A percentile compares a stretch with the other conserved stretches of the same genome.
These are phyloP conservation scores for Palythoa grandis DNA, from an alignment of 92 coral and sea anemone species.

Conservation along the genomic window DNA sequence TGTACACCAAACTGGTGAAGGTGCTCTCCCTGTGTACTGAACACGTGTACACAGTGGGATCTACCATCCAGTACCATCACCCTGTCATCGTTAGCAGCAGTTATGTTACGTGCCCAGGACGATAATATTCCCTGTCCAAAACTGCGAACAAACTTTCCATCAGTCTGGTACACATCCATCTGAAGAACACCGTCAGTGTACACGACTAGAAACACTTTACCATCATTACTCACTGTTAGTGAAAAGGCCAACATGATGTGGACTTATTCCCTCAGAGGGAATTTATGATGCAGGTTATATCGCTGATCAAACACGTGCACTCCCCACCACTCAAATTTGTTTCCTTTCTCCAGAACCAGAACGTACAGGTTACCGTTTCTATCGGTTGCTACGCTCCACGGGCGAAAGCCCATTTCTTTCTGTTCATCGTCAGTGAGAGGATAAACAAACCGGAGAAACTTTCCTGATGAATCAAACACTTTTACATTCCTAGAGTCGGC, in stretches of 20 bases:
- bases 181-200: no score
- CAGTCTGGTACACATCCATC: background rate
- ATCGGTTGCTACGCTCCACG: background rate
- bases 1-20: background rate
- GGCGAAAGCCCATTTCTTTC: background rate
- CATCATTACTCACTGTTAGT: background rate
- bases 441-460: no score
- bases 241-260: background rate
- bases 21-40: background rate
- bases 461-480: background rate
- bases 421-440: background rate
- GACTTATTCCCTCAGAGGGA: background rate
- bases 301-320: background rate
- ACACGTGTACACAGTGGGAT: background rate
- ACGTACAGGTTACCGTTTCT: background rate
- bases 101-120: background rate
- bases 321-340: background rate
- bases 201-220: no score
- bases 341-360: background rate
- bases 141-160: background rate
- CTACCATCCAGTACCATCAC: background rate
- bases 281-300: background rate
- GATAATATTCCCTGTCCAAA: background rate
- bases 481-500: background rate
- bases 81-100: background rate